Conservation (phyloP, 2,888 invertebrate species). For the Opisthograptis luteolata region DNA sequence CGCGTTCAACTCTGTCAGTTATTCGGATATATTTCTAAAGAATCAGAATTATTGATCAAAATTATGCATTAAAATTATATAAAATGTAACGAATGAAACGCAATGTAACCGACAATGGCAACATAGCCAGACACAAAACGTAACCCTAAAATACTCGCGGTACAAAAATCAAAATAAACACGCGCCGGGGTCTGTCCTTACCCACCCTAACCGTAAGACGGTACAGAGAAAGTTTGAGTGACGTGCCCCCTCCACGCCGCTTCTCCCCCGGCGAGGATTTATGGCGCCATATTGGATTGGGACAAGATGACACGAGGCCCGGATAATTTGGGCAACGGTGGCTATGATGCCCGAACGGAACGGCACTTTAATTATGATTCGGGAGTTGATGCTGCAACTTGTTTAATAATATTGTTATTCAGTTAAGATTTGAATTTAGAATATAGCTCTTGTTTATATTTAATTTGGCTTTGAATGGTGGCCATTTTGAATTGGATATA, state of each 20-base stretch:
- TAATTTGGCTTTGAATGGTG: too few relatives aligned
- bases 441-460: too few relatives aligned
- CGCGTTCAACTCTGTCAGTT: too few relatives aligned
- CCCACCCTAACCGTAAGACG: slow-evolving; percentile 81
- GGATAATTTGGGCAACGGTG: slow-evolving; percentile 84
- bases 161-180: slow-evolving; percentile 51
- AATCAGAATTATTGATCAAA: too few relatives aligned
- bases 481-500: too few relatives aligned
- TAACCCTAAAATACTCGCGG: slow-evolving; percentile 28
- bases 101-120: too few relatives aligned
- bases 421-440: slow-evolving; percentile 28
- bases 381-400: slow-evolving; percentile 52
- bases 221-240: slow-evolving; percentile 85
- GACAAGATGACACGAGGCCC: slow-evolving; percentile 84
- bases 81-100: too few relatives aligned
- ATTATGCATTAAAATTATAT: too few relatives aligned
- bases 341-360: slow-evolving; percentile 78
- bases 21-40: too few relatives aligned
- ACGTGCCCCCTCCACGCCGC: slow-evolving; percentile 76
- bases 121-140: slow-evolving; percentile 17
- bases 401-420: slow-evolving; percentile 20
- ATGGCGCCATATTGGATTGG: slow-evolving; percentile 85
- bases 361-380: slow-evolving; percentile 83
- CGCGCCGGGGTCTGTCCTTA: slow-evolving; percentile 61
- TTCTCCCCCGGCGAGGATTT: slow-evolving; percentile 75